Base-by-base conservation (phyloP, 1,140 invertebrate species). In the Eumaeus atala region DNA sequence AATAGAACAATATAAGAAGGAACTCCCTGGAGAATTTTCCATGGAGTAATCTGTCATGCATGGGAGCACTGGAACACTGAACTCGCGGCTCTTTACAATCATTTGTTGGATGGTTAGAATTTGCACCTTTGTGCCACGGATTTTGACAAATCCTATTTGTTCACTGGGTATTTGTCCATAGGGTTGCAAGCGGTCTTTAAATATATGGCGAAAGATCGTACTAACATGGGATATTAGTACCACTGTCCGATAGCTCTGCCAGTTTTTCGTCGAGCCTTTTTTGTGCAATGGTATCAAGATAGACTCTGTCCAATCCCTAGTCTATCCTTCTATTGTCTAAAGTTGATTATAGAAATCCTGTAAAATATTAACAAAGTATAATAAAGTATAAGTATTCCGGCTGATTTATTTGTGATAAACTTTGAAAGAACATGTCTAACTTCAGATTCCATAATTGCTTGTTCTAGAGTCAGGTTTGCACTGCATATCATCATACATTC, bases 191-290 rank as follows among this genome's bases (percentile, higher is more conserved):
- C 54, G 47, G 0, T 14, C 14, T 18, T 65, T 59, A 1, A 59
- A 58, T 4, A 66, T 11, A 9, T 66, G 38, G 0, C 62, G 54
- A 9, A 66, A 14, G 11, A 62, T 62, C 38, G 62, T 66, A 37
- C 64, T 66, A 1, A 38, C 58, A 54, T 67, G 59, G 3, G 57
- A 59, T 54, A 66, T 62, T 9, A 66, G 54, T 9, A 57, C 55
- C 9, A 58, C 38, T 6, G 55, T 61, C 4, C 54, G 21, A 6
- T 59, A 64, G 42, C 58, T 64, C 1, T 12, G 12, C n/a, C 60
- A 62, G 2, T 16, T 44, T 48, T 48, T 60, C 5, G 51, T 54
- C 3, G 57, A 65, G 7, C 59, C 56, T 51, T 61, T 68, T 33
- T 68, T 62, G 35, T 65, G 48, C 18, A 65, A 14, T 21, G 58